Percentiles rank a stretch among this genome's conserved stretches.
phyloP scores from a whole-genome alignment of 2,888 invertebrate species.

The Amaurobius ferox region DNA sequence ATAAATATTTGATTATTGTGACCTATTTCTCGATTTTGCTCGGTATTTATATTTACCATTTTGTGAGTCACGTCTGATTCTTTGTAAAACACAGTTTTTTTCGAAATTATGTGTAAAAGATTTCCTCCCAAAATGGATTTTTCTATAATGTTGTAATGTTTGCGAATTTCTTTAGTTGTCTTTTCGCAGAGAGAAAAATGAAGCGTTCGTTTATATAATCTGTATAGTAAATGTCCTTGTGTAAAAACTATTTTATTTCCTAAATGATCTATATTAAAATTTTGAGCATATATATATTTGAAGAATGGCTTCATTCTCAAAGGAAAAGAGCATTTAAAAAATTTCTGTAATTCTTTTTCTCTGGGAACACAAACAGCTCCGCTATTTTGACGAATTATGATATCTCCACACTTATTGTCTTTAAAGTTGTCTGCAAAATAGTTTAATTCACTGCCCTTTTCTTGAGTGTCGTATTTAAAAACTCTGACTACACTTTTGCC shows the following conservation, averaged over 20 bases:
- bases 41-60: conserved; percentile 26
- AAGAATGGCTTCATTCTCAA: too few relatives aligned
- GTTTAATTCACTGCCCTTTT: conserved; percentile 36
- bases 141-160: too few relatives aligned
- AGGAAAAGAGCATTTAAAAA: too few relatives aligned
- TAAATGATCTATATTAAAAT: too few relatives aligned
- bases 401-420: conserved; percentile 12
- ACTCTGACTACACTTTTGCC: conserved; percentile 23
- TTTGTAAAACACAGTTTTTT: conserved; percentile 46
- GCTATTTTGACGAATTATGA: conserved; percentile 16
- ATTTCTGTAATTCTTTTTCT: too few relatives aligned
- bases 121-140: conserved; percentile 34
- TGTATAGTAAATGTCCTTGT: too few relatives aligned
- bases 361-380: too few relatives aligned
- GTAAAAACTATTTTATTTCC: too few relatives aligned
- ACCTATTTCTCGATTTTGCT: conserved; percentile 33
- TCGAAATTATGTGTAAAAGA: conserved; percentile 36
- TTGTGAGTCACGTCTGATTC: conserved; percentile 23
- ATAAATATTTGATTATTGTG: conserved; percentile 35
- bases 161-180: too few relatives aligned
- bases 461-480: conserved; percentile 27
- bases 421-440: conserved; percentile 7
- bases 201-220: too few relatives aligned
- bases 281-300: too few relatives aligned
- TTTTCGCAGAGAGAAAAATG: too few relatives aligned